Conservation (phyloP, 2,113 vertebrate genomes). For the Coregonus clupeaformis region DNA sequence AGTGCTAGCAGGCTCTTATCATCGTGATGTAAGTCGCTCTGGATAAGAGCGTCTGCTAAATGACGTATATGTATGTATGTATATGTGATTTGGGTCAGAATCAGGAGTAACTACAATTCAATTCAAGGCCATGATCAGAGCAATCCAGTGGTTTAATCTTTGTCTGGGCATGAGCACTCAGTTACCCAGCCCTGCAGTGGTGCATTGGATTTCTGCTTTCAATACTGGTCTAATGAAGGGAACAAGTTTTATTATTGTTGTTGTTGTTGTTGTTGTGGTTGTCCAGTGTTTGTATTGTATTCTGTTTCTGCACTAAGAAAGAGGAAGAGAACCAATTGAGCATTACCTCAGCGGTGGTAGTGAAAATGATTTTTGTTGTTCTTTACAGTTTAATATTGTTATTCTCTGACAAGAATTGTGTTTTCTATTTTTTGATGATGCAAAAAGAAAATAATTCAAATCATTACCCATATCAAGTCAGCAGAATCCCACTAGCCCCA, state of each 20-base stretch:
- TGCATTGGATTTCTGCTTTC: conserved; percentile 50
- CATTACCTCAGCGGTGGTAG: conserved; percentile 63
- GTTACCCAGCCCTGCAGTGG: conserved; percentile 27
- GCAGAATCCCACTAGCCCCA: conserved; percentile 19
- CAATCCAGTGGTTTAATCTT: neutral
- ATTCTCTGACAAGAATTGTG: conserved; percentile 41
- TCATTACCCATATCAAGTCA: conserved; percentile 34
- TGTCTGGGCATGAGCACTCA: neutral
- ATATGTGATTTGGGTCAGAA: neutral
- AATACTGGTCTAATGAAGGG: conserved; percentile 86
- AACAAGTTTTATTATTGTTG: conserved; percentile 75
- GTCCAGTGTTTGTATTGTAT: conserved; percentile 66
- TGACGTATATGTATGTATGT: too few species aligned
- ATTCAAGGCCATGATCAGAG: too few species aligned
- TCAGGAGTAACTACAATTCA: neutral
- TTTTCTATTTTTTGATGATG: conserved; percentile 29
- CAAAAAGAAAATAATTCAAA: conserved; percentile 35
- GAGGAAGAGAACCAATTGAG: conserved; percentile 36
- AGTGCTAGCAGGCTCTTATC: conserved; percentile 42
- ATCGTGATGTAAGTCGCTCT: too few species aligned
- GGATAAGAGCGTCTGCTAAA: too few species aligned
- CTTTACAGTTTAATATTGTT: conserved; percentile 51
- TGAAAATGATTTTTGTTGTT: conserved; percentile 52
- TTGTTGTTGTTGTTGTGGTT: conserved; percentile 42
- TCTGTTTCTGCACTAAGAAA: conserved; percentile 71